Conservation (phyloP, 2,888 invertebrate species). For the Himalopsyche kuldschensis region DNA sequence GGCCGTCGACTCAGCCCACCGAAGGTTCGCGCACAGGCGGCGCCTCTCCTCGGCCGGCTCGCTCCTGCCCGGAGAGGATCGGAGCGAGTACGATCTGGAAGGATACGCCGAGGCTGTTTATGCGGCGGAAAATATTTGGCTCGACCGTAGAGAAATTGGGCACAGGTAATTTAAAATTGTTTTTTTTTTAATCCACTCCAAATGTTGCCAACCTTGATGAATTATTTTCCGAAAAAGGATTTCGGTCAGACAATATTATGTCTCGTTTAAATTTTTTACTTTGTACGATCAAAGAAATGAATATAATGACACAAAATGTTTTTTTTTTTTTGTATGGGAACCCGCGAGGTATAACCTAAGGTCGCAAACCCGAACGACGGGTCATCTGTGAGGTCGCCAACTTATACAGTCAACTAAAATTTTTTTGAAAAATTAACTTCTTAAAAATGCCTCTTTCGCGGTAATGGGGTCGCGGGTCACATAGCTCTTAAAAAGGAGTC, state of each 20-base stretch:
- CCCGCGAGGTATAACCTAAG: no score
- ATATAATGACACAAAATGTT: no score
- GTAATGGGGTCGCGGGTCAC: no score
- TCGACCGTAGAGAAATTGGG: slow-evolving; percentile 60
- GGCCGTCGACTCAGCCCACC: neutral
- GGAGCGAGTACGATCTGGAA: slow-evolving; percentile 59
- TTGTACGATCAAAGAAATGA: no score
- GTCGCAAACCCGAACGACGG: no score
- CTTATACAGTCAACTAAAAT: no score
- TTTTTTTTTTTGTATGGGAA: no score
- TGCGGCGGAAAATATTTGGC: slow-evolving; percentile 54
- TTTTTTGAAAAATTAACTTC: no score
- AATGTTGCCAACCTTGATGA: neutral
- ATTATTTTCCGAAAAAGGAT: neutral
- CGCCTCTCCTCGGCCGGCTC: slow-evolving; percentile 28
- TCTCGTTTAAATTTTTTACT: neutral
- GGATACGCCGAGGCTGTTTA: slow-evolving; percentile 59
- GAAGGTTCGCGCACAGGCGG: neutral
- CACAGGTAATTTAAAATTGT: slow-evolving; percentile 56
- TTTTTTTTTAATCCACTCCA: neutral
- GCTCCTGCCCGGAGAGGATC: slow-evolving; percentile 45
- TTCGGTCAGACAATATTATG: neutral
- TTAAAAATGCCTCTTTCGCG: no score
- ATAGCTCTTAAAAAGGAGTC: no score
- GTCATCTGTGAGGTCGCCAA: no score